A percentile compares a stretch with the other conserved stretches of the same genome.
These are phyloP conservation scores for Umimayanthus kanabou DNA, from an alignment of 92 coral and sea anemone genomes.

Conservation along the genomic window DNA sequence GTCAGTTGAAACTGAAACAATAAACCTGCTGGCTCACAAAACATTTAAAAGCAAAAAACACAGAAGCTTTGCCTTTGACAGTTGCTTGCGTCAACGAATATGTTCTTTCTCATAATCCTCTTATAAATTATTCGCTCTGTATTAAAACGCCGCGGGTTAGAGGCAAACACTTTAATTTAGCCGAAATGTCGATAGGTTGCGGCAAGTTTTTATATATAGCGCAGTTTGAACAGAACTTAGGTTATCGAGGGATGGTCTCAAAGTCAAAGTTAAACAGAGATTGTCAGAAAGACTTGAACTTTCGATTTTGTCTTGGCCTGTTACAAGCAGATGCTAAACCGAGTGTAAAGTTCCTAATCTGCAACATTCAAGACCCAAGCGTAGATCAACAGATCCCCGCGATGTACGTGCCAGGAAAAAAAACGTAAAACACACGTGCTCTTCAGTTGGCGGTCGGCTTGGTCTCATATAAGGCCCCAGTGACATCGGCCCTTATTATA, in stretches of 20 bases:
- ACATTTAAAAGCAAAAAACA: not conserved
- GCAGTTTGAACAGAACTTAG: not conserved
- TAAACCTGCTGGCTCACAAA: not conserved
- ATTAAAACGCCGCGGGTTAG: conserved; percentile 25
- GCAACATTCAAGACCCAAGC: not conserved
- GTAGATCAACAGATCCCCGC: not conserved
- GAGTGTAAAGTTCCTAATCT: conserved; percentile 24
- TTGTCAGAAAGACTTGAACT: not conserved
- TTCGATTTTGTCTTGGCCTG: not conserved
- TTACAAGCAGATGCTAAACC: not conserved
- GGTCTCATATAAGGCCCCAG: not conserved
- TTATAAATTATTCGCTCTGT: not conserved
- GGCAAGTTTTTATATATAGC: not conserved
- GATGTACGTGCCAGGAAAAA: not conserved
- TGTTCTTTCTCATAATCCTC: conserved; percentile 21
- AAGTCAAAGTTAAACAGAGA: not conserved
- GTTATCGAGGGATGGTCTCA: not conserved
- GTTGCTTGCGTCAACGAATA: not conserved
- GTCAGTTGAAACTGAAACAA: not conserved
- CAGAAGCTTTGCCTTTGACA: not conserved
- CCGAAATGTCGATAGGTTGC: not conserved
- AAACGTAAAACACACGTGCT: not conserved
- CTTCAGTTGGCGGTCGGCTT: not conserved
- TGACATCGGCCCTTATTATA: not conserved
- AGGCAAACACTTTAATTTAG: not conserved